A percentile compares a stretch with the other conserved stretches of the same genome.
phyloP scores from a whole-genome alignment of 2,888 invertebrate species.

The Cephalotes varians region DNA sequence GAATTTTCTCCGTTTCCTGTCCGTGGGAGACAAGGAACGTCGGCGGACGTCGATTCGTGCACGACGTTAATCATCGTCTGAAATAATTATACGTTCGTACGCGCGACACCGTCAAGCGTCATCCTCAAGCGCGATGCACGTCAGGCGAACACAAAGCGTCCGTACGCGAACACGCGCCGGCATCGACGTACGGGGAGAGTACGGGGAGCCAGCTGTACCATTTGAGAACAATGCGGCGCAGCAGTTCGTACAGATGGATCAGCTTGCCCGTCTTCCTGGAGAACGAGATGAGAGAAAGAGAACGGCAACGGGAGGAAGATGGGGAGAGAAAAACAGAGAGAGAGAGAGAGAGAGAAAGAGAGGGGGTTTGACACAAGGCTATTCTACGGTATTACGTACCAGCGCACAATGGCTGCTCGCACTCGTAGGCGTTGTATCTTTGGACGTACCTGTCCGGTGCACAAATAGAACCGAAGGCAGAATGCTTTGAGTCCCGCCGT shows the following conservation, averaged over 20 bases:
- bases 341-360: neutral
- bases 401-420: constrained; percentile 49
- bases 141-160: constrained; percentile 58
- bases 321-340: neutral
- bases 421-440: constrained; percentile 65
- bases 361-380: constrained; percentile 49
- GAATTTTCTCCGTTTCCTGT: neutral
- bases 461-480: constrained; percentile 50
- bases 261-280: constrained; percentile 70
- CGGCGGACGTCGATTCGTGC: neutral
- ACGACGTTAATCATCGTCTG: constrained; percentile 14
- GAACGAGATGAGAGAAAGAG: constrained; percentile 47
- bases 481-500: constrained; percentile 30
- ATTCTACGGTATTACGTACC: constrained; percentile 59
- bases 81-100: constrained; percentile 20
- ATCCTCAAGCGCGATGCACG: constrained; percentile 55
- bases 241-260: constrained; percentile 67
- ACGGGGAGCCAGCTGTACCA: constrained; percentile 76
- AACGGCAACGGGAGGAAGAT: neutral
- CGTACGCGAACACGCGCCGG: constrained; percentile 40
- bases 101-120: constrained; percentile 48
- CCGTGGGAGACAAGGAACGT: neutral
- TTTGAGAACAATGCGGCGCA: constrained; percentile 77
- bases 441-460: constrained; percentile 38
- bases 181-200: constrained; percentile 49